Base-by-base conservation (phyloP, 2,113 vertebrate species). In the Alces alces region DNA sequence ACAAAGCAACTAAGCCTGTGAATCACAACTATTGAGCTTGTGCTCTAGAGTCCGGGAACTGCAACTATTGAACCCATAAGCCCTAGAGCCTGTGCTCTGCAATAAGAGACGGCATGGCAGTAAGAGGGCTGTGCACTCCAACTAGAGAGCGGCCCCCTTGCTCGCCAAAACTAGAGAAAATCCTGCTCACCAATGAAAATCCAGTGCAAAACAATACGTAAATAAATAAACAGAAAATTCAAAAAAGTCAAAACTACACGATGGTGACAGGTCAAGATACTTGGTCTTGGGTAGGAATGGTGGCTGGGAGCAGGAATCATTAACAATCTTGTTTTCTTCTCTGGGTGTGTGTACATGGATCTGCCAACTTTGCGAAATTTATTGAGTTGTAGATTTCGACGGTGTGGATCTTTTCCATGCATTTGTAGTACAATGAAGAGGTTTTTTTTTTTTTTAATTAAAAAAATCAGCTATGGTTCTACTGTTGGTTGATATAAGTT, bases 71-170 rank as follows among this genome's bases (percentile, higher is more conserved):
- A 73, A 21, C 36, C 0, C 66, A 6, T 3, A 21, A 5, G 0
- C 5, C 36, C 36, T 13, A 3, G 23, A 27, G 39, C 39, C 70
- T 76, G 39, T 27, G 70, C 23, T 4, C 39, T 27, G 39, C 70
- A 43, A 39, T 39, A 39, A 39, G 12, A 36, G 36, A 73, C 39
- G 36, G 2, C 36, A 23, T 12, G 21, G 36, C 66, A 39, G 36
- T 73, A 3, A 73, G 19, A 13, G 19, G 36, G 21, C 39, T 76
- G 6, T 8, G 39, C 39, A 1, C 39, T 27, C 36, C 70, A 43
- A 76, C 13, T 4, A 43, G 70, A 36, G n/a, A 27, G 39, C 0
- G 39, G 6, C 23, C 70, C 39, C 23, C 12, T 43, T 3, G 0
- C 0, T 14, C 0, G 0, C 12, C 23, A 27, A 43, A 76, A 76